phyloP scores from a whole-genome alignment of 2,113 vertebrate species.

The Scomber scombrus region DNA sequence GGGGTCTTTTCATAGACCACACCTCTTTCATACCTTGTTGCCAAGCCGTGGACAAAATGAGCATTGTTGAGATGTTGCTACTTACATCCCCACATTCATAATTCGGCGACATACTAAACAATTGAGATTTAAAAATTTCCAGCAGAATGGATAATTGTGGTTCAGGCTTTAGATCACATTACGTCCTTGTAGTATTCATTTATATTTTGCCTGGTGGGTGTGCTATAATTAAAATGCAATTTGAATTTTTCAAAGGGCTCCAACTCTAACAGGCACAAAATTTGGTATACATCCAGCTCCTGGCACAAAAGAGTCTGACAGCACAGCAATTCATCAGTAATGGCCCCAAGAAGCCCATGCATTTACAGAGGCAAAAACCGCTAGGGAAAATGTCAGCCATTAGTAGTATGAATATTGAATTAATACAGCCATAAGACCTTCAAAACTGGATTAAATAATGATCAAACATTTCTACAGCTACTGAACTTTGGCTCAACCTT shows the following conservation, averaged over 20 bases:
- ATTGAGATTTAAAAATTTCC: conserved; percentile 24
- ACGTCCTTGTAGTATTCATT: conserved; percentile 58
- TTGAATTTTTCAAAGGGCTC: conserved; percentile 63
- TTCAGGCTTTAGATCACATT: conserved; percentile 62
- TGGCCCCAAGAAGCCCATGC: conserved; percentile 51
- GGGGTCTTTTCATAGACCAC: conserved; percentile 11
- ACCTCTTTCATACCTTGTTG: conserved; percentile 46
- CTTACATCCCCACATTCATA: conserved; percentile 42
- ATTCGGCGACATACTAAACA: conserved; percentile 23
- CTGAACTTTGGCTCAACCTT: conserved; percentile 27
- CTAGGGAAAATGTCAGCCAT: conserved; percentile 37
- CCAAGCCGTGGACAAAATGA: conserved; percentile 26
- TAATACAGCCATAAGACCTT: conserved; percentile 38
- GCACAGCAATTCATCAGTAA: conserved; percentile 61
- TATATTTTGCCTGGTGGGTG: conserved; percentile 62
- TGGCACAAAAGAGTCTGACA: conserved; percentile 58
- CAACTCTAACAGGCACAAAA: conserved; percentile 55
- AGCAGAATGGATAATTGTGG: conserved; percentile 51
- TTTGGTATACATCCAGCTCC: conserved; percentile 63
- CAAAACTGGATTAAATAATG: conserved; percentile 45
- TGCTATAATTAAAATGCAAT: conserved; percentile 67
- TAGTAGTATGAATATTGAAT: conserved; percentile 49
- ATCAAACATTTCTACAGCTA: conserved; percentile 24
- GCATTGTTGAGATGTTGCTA: conserved; percentile 35
- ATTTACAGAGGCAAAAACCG: conserved; percentile 45